These are phyloP conservation scores for Falcunculus frontatus DNA, from an alignment of 2,113 vertebrate species.

Conservation along the genomic window DNA sequence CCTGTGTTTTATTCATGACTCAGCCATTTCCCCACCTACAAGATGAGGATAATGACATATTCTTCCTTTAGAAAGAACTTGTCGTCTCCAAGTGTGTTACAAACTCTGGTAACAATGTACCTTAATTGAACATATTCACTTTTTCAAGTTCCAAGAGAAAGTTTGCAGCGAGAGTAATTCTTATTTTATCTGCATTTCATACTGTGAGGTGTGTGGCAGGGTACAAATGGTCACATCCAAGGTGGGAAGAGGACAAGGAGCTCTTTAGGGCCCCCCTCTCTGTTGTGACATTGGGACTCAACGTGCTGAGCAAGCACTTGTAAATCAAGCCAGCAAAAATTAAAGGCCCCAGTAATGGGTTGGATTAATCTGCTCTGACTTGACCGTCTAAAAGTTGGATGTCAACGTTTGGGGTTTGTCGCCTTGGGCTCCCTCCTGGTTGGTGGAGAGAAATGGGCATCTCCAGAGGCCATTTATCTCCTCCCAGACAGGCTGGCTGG, in stretches of 20 bases:
- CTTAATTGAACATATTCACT: neutral
- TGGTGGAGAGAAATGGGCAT: neutral
- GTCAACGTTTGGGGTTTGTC: neutral
- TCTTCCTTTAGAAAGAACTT: neutral
- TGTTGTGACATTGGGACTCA: neutral
- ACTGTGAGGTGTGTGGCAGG: neutral
- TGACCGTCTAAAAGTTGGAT: neutral
- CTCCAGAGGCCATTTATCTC: slow-evolving; percentile 23
- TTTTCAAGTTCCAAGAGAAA: neutral
- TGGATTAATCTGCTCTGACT: slow-evolving; percentile 31
- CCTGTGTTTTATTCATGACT: neutral
- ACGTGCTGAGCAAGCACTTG: neutral
- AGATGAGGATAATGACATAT: neutral
- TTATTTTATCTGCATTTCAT: neutral
- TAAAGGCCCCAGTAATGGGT: neutral
- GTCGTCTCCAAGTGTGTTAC: neutral
- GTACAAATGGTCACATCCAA: neutral
- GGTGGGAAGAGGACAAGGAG: neutral
- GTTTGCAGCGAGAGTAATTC: neutral
- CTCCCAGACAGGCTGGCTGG: neutral
- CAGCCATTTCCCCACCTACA: neutral
- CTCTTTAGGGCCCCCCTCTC: neutral
- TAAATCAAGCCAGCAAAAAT: slow-evolving; percentile 19
- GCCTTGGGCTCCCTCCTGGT: neutral
- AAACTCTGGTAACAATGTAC: neutral